These are phyloP conservation scores for Fundulus diaphanus DNA, from an alignment of 2,797 vertebrate genomes.

Conservation along the genomic window DNA sequence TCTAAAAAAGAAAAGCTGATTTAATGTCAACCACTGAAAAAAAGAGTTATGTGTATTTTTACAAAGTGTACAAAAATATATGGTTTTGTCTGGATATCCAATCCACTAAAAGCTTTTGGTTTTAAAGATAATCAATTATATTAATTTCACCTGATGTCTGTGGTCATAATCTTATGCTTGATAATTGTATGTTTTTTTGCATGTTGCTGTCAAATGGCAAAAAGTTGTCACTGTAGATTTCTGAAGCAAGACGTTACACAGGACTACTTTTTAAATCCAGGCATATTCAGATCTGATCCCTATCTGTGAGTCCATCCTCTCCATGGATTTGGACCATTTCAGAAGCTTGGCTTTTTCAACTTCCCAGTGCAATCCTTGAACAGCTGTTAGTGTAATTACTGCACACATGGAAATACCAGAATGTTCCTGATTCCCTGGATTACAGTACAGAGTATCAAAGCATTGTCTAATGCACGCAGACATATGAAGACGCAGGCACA, in stretches of 20 bases:
- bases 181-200: slow-evolving; percentile 33
- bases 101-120: neutral
- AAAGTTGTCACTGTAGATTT: slow-evolving; percentile 60
- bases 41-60: neutral
- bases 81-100: neutral
- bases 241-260: slow-evolving; percentile 56
- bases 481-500: slow-evolving; percentile 55
- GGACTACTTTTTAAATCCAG: slow-evolving; percentile 60
- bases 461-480: slow-evolving; percentile 54
- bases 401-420: slow-evolving; percentile 72
- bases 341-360: slow-evolving; percentile 64
- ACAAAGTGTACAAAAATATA: neutral
- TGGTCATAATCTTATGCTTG: neutral
- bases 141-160: neutral
- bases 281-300: slow-evolving; percentile 47
- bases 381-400: slow-evolving; percentile 75
- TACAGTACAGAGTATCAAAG: slow-evolving; percentile 46
- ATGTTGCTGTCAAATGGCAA: slow-evolving; percentile 64
- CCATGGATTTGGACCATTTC: slow-evolving; percentile 64
- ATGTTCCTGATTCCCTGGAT: slow-evolving; percentile 71
- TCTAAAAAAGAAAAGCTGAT: too few relatives aligned
- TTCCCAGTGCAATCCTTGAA: slow-evolving; percentile 63
- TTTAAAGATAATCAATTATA: neutral
- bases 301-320: slow-evolving; percentile 56
- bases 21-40: too few relatives aligned